Evolutionary conservation across 2,113 vertebrate genomes (phyloP).

Genomic region (Piaya cayana): DNA sequence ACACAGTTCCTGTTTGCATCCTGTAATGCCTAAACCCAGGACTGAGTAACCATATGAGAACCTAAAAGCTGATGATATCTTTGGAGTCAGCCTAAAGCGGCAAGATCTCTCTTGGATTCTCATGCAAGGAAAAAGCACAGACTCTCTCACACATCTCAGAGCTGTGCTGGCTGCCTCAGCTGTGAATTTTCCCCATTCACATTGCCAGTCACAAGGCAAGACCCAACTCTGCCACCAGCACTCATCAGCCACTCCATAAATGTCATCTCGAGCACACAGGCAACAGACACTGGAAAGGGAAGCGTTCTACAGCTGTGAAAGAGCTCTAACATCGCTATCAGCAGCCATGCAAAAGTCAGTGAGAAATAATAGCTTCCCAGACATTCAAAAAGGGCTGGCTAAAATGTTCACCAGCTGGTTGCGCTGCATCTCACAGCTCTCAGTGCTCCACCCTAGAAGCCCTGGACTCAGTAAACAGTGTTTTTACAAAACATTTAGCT

Average conservation of each 20-base stretch:
- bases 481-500: background rate
- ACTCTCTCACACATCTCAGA: background rate
- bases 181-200: background rate
- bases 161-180: background rate
- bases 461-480: background rate
- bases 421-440: background rate
- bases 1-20: background rate
- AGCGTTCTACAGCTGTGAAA: background rate
- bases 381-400: background rate
- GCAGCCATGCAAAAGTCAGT: background rate
- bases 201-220: background rate
- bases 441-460: rapidly evolving
- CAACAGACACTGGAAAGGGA: background rate
- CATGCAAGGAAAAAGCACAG: background rate
- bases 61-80: background rate
- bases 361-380: background rate
- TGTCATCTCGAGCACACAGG: rapidly evolving
- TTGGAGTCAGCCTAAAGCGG: background rate
- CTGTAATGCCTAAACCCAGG: background rate
- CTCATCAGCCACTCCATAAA: background rate
- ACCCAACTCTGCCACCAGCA: background rate
- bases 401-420: background rate
- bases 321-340: background rate
- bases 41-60: background rate
- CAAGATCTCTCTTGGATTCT: background rate